These are phyloP conservation scores for Hedychridium roseum DNA, from an alignment of 2,888 invertebrate genomes.

Conservation along the genomic window DNA sequence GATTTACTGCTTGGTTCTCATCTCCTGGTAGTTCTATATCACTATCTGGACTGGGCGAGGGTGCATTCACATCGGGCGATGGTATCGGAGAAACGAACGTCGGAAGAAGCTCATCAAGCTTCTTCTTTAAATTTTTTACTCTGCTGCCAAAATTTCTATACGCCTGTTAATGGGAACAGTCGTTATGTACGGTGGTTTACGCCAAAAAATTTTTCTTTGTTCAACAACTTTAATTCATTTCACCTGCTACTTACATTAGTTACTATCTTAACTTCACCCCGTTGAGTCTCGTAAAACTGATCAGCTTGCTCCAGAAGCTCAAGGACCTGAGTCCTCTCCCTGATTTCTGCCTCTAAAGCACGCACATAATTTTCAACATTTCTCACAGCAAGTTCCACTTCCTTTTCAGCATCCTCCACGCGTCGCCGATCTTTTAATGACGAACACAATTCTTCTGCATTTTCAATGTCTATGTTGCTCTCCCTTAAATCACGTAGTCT, in stretches of 20 bases:
- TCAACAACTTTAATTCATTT: neutral
- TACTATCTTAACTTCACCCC: slow-evolving; percentile 94
- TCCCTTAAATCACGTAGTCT: slow-evolving; percentile 68
- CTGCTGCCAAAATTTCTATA: slow-evolving; percentile 93
- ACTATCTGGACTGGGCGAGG: slow-evolving; percentile 83
- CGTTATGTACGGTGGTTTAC: neutral
- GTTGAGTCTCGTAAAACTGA: slow-evolving; percentile 87
- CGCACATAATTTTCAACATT: slow-evolving; percentile 84
- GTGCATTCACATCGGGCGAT: slow-evolving; percentile 71
- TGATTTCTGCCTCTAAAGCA: slow-evolving; percentile 83
- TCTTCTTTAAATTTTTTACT: slow-evolving; percentile 85
- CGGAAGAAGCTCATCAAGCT: slow-evolving; percentile 82
- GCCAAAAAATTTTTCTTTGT: neutral
- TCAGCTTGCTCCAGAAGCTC: slow-evolving; percentile 82
- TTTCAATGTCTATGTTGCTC: slow-evolving; percentile 74
- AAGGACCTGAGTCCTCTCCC: slow-evolving; percentile 80
- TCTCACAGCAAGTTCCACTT: slow-evolving; percentile 82
- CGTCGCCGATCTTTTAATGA: slow-evolving; percentile 88
- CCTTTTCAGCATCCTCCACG: slow-evolving; percentile 87
- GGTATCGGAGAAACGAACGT: slow-evolving; percentile 73
- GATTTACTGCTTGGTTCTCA: slow-evolving; percentile 46
- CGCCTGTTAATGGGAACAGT: slow-evolving; percentile 70
- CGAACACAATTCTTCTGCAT: slow-evolving; percentile 79
- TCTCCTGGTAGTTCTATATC: slow-evolving; percentile 79
- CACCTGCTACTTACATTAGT: slow-evolving; percentile 83